Evolutionary conservation across 1,140 invertebrate species (phyloP).

Genomic region (Calephelis nemesis): DNA sequence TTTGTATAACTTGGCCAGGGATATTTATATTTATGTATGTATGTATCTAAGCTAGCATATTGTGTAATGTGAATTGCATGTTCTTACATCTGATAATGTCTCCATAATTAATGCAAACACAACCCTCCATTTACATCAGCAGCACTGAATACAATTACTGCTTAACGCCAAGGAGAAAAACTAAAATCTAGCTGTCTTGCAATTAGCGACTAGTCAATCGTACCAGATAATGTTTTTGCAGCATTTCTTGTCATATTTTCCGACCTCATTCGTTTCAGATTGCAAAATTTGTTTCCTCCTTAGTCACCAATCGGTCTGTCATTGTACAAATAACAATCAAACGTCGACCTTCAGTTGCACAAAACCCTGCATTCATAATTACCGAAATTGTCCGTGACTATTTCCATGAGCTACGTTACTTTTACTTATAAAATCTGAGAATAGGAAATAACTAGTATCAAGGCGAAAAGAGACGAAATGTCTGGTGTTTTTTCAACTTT

Average conservation of each 20-base stretch:
- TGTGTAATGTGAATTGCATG: too few relatives aligned
- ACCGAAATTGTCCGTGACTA: neutral
- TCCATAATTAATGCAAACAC: too few relatives aligned
- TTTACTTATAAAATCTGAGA: neutral
- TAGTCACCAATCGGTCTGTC: slow-evolving; percentile 38
- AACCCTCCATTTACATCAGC: neutral
- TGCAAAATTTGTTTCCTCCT: slow-evolving; percentile 58
- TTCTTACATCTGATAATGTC: too few relatives aligned
- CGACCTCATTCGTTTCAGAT: slow-evolving; percentile 56
- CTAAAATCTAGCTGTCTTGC: slow-evolving; percentile 46
- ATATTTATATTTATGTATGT: too few relatives aligned
- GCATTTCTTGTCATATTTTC: slow-evolving; percentile 51
- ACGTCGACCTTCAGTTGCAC: slow-evolving; percentile 57
- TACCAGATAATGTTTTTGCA: slow-evolving; percentile 48
- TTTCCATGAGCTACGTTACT: slow-evolving; percentile 5
- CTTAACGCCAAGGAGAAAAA: slow-evolving; percentile 25
- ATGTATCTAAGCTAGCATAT: too few relatives aligned
- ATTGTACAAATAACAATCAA: slow-evolving; percentile 50
- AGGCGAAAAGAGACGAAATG: neutral
- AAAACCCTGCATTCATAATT: slow-evolving; percentile 26
- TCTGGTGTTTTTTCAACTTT: neutral
- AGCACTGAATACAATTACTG: slow-evolving; percentile 19
- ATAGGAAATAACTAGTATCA: neutral
- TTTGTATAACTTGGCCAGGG: too few relatives aligned
- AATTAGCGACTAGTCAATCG: slow-evolving; percentile 52